Evolutionary conservation across 2,797 vertebrate species (phyloP).

Genomic region (Sebastes minor): DNA sequence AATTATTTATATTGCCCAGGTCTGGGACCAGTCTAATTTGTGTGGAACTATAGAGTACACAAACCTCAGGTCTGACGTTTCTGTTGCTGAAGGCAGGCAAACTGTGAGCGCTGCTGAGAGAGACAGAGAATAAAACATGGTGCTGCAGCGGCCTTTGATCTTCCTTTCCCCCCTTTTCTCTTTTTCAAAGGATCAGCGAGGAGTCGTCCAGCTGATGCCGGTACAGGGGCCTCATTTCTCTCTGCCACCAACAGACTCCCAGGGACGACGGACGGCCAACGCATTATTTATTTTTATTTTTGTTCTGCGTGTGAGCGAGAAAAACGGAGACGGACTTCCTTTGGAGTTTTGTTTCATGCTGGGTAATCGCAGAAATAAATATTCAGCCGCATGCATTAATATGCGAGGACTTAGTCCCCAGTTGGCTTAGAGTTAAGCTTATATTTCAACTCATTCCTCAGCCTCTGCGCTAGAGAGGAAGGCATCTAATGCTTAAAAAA

Average conservation of each 20-base stretch:
- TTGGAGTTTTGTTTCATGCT: conserved; percentile 57
- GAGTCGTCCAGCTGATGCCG: conserved; percentile 51
- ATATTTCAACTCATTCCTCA: conserved; percentile 49
- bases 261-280: neutral
- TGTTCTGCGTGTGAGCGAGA: conserved; percentile 3
- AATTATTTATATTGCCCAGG: conserved; percentile 79
- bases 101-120: conserved; percentile 48
- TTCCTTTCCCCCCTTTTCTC: conserved; percentile 55
- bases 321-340: conserved; percentile 29
- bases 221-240: conserved; percentile 29
- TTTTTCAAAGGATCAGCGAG: conserved; percentile 69
- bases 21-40: conserved; percentile 75
- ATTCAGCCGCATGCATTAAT: conserved; percentile 61
- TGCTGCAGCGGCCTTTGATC: conserved; percentile 73
- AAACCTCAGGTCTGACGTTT: conserved; percentile 70
- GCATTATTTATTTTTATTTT: conserved; percentile 50
- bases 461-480: neutral
- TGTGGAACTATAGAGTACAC: conserved; percentile 71
- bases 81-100: conserved; percentile 61
- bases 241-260: conserved; percentile 47
- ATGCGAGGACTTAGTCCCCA: conserved; percentile 47
- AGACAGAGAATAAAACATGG: conserved; percentile 80
- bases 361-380: conserved; percentile 67
- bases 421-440: conserved; percentile 43
- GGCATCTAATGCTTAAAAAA: neutral